Percentiles rank a stretch among this genome's conserved stretches.
Conservation (phyloP, 2,888 invertebrate species). For the Notodonta dromedarius region DNA sequence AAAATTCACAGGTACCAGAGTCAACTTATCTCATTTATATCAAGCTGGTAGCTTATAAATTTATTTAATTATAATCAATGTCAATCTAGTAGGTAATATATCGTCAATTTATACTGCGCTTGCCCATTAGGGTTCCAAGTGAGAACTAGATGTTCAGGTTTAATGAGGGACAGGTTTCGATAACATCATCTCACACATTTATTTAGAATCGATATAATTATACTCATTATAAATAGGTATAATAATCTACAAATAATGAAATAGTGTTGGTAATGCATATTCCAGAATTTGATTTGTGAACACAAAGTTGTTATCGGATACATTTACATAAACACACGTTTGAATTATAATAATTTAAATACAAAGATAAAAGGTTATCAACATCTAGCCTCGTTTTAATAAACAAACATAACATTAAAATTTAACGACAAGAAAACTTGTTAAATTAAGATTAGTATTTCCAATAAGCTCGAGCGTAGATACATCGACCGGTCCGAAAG, state of each 20-base stretch:
- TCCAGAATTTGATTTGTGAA: not conserved
- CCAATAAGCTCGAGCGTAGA: not conserved
- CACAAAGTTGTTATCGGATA: too few species aligned
- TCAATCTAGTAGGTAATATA: slow-evolving; percentile 1
- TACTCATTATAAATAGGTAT: not conserved
- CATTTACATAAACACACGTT: too few species aligned
- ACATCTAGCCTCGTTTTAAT: too few species aligned
- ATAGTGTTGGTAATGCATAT: not conserved
- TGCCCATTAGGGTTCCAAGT: not conserved
- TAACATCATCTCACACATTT: slow-evolving; percentile 9
- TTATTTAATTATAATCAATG: not conserved
- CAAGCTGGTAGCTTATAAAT: not conserved
- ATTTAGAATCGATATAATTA: not conserved
- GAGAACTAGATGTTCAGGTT: slow-evolving; percentile 5
- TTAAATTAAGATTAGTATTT: not conserved
- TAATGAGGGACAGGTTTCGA: not conserved
- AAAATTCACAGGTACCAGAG: not conserved
- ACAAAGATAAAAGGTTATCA: too few species aligned
- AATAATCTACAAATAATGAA: not conserved
- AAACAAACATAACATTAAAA: too few species aligned
- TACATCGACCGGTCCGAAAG: not conserved
- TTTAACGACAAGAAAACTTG: too few species aligned
- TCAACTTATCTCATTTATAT: not conserved
- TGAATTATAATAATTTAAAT: not conserved
- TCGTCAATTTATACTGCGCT: slow-evolving; percentile 2